A percentile compares a stretch with the other conserved stretches of the same genome.
These are phyloP conservation scores for Formicarius rufipectus DNA, from an alignment of 2,113 vertebrate genomes.

Conservation along the genomic window DNA sequence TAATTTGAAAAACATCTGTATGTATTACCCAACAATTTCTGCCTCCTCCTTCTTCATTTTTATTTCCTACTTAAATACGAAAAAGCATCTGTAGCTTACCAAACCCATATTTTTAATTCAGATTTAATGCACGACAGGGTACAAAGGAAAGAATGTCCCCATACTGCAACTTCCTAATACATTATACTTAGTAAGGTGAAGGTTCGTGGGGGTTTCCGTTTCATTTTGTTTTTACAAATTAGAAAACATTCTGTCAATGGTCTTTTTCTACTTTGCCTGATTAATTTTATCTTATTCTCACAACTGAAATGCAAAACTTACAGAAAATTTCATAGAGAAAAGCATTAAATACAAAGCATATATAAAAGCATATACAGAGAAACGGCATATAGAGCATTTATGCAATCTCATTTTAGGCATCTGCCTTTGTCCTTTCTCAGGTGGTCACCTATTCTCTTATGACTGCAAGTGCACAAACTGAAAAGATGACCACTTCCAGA, in stretches of 20 bases:
- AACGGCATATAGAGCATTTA: not conserved
- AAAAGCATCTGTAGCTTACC: not conserved
- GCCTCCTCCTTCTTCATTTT: not conserved
- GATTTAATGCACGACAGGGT: not conserved
- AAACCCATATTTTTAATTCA: not conserved
- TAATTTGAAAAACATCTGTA: constrained; percentile 52
- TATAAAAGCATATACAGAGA: not conserved
- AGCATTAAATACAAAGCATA: not conserved
- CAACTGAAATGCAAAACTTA: not conserved
- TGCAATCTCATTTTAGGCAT: not conserved
- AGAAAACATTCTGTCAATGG: not conserved
- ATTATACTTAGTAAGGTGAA: not conserved
- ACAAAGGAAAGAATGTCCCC: not conserved
- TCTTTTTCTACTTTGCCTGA: not conserved
- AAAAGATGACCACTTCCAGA: not conserved
- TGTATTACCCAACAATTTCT: not conserved
- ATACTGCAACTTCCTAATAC: not conserved
- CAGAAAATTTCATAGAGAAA: not conserved
- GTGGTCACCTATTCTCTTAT: not conserved
- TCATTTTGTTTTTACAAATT: not conserved
- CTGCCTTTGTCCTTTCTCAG: not conserved
- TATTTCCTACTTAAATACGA: not conserved
- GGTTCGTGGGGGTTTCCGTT: not conserved
- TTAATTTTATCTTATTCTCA: not conserved
- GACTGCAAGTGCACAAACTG: not conserved